These are phyloP conservation scores for Mesembrinibis cayennensis DNA, from an alignment of 2,113 vertebrate genomes.

Conservation along the genomic window DNA sequence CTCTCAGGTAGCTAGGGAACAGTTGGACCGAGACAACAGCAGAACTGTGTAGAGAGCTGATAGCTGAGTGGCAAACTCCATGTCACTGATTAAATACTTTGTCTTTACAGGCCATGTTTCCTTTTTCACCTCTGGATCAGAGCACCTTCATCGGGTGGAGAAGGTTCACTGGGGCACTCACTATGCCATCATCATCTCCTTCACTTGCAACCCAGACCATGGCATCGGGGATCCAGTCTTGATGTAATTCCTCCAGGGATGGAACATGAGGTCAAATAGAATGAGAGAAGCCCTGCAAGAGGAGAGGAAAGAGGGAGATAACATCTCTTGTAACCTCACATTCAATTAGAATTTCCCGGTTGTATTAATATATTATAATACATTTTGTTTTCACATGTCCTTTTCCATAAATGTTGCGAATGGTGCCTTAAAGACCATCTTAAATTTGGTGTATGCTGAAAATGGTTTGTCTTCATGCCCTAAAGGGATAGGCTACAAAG, in stretches of 20 bases:
- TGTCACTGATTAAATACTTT: background rate
- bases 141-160: slow-evolving; percentile 95
- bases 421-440: background rate
- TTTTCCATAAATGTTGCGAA: background rate
- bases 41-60: background rate
- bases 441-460: background rate
- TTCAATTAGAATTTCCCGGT: background rate
- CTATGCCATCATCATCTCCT: slow-evolving; percentile 95
- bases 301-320: background rate
- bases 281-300: slow-evolving; percentile 20
- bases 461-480: background rate
- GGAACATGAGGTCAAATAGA: background rate
- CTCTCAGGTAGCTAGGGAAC: background rate
- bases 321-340: background rate
- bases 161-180: slow-evolving; percentile 93
- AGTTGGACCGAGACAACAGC: background rate
- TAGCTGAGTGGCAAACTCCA: background rate
- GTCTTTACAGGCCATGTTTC: slow-evolving; percentile 85
- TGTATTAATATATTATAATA: background rate
- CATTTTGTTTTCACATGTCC: background rate
- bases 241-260: background rate
- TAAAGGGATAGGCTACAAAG: background rate
- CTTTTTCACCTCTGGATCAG: slow-evolving; percentile 96
- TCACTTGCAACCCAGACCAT: slow-evolving; percentile 89
- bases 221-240: slow-evolving; percentile 84